Base-by-base conservation (phyloP, 2,113 vertebrate genomes). In the Bettongia penicillata region DNA sequence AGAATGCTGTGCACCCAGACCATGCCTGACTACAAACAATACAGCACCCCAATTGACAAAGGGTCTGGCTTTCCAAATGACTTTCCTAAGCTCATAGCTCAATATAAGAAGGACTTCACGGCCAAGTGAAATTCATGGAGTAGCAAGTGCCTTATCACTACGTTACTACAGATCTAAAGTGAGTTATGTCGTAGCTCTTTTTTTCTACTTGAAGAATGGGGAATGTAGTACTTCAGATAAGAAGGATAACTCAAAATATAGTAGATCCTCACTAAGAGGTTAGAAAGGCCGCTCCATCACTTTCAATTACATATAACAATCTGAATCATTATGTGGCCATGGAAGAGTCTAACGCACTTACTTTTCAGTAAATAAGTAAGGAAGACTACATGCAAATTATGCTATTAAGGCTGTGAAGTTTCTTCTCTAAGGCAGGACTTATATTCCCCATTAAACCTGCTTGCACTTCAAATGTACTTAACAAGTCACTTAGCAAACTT, bases 351-450 rank as follows among this genome's bases (percentile, higher is more conserved):
- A 96, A 95, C 95, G 96, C 95, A 95, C 93, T 90, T 2, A 93
- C 90, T 96, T 96, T 96, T 96, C 95, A 97, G 96, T 96, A 95
- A 97, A 95, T 84, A 93, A 94, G 97, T 91, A 95, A 95, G 94
- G 94, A 95, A 93, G 94, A 93, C 94, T 84, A 68, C 95, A 95
- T 93, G 93, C 94, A 97, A 90, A 96, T 89, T 84, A 4, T 8
- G 47, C 84, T 19, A 91, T 84, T 90, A 57, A 89, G 14, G 25
- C 53, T 93, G 52, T 19, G 92, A 95, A 96, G 93, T 84, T 53
- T n/a, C 37, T 92, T 94, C 94, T 94, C 91, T 51, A 3, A 43
- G 19, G 92, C 50, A 28, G 84, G 84, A 92, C 50, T 89, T 28
- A 93, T 37, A 53, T 7, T 49, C 53, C n/a, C 9, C 49, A 14